Evolutionary conservation across 1,140 invertebrate species (phyloP).

Genomic region (Sminthurinus signatus): DNA sequence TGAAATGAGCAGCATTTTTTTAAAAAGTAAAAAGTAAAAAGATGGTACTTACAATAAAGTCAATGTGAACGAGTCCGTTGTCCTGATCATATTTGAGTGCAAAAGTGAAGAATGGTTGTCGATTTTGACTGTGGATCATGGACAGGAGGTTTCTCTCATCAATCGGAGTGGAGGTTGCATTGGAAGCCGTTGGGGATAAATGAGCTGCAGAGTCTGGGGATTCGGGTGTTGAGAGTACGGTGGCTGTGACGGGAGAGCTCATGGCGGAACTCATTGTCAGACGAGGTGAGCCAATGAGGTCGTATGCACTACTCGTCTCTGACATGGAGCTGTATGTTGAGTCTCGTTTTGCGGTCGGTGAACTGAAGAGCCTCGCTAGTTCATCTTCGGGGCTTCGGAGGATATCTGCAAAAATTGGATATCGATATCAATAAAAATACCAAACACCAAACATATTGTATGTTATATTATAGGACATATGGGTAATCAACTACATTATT

Average conservation of each 20-base stretch:
- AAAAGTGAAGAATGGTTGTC: constrained; percentile 41
- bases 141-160: constrained; percentile 10
- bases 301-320: constrained; percentile 34
- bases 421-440: too few relatives aligned
- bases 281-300: constrained; percentile 22
- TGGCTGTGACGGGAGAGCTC: constrained; percentile 25
- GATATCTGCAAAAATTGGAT: constrained; percentile 20
- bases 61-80: constrained; percentile 35
- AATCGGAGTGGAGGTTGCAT: neutral
- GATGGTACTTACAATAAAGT: constrained; percentile 42
- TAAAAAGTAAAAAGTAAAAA: too few relatives aligned
- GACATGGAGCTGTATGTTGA: constrained; percentile 42
- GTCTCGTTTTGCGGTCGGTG: constrained; percentile 29
- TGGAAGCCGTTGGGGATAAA: constrained; percentile 11
- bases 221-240: constrained; percentile 27
- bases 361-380: constrained; percentile 32
- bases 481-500: too few relatives aligned
- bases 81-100: constrained; percentile 38
- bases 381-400: constrained; percentile 38
- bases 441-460: too few relatives aligned
- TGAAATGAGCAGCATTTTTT: too few relatives aligned
- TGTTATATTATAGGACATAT: too few relatives aligned
- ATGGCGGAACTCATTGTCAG: constrained; percentile 14
- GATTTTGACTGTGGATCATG: constrained; percentile 29
- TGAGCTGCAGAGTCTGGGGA: constrained; percentile 29